Evolutionary conservation across 2,888 invertebrate genomes (phyloP).

Genomic region (Coleophora deauratella): DNA sequence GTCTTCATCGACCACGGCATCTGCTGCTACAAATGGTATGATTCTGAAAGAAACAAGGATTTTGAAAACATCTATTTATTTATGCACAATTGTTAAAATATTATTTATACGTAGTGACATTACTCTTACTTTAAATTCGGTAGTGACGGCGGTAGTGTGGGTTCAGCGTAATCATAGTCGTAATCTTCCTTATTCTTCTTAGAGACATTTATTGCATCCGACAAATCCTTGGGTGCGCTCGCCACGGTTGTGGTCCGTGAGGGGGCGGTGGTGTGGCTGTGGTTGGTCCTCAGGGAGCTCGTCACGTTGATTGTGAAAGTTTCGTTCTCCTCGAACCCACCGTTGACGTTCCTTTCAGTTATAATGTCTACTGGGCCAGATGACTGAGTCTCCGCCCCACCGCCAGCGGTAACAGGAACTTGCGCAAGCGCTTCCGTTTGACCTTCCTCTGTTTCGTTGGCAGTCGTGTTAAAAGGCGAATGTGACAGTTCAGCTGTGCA

Average conservation of each 20-base stretch:
- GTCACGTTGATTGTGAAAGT: constrained; percentile 74
- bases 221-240: constrained; percentile 38
- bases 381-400: constrained; percentile 41
- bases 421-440: constrained; percentile 36
- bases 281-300: constrained; percentile 63
- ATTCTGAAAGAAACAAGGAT: constrained; percentile 73
- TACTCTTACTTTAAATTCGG: constrained; percentile 82
- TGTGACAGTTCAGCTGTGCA: constrained; percentile 63
- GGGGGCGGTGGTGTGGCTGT: constrained; percentile 34
- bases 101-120: background rate
- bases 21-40: constrained; percentile 90
- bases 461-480: constrained; percentile 23
- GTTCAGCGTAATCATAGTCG: constrained; percentile 81
- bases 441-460: constrained; percentile 25
- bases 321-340: constrained; percentile 64
- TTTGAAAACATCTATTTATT: too few species aligned
- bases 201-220: constrained; percentile 60
- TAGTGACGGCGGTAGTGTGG: constrained; percentile 85
- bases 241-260: constrained; percentile 6
- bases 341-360: constrained; percentile 43
- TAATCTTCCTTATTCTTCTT: constrained; percentile 76
- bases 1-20: constrained; percentile 81
- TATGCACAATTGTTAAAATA: too few species aligned
- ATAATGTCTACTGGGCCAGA: constrained; percentile 52
- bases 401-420: constrained; percentile 32